Base-by-base conservation (phyloP, 2,113 vertebrate species). In the Osmerus mordax region DNA sequence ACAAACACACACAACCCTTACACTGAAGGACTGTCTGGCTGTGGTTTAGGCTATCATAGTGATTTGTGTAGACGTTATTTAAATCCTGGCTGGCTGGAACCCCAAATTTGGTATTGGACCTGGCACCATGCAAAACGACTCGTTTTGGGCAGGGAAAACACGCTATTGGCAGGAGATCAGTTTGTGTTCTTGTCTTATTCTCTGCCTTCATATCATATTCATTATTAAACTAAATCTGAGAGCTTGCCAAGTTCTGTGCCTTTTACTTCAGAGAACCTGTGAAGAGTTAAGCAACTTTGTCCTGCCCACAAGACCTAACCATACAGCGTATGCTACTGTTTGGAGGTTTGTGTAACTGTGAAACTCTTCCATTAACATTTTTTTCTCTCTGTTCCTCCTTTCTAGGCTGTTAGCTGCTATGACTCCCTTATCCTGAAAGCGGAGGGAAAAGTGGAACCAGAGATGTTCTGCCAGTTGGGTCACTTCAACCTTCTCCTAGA, bases 401-500 rank as follows among this genome's bases (percentile, higher is more conserved):
- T 79, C 54, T 82, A 98, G 97, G 97, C 96, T 88, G 91, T 99
- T 89, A 92, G 94, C 92, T 98, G 95, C 94, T 99, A 96, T 68
- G 95, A 99, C 84, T 94, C 95, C 85, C 90, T 96, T 85, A 96
- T 99, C 90, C 92, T 97, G 92, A 99, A 98, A 94, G 94, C 96
- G 83, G 97, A 99, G 92, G 97, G 97, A 87, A 99, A 99, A 91
- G 96, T 98, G 85, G 97, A 99, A 74, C 94, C 95, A 84, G 97
- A 97, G 91, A 94, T 98, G 88, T 99, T 98, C 94, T 99, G 97
- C 94, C 96, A 98, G 88, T 94, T 99, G 90, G 97, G 97, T 88
- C 97, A 99, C 92, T 98, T 97, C 93, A 97, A 97, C 92, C 96
- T 99, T 81, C 92, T 99, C 84, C 94, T 99, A 91, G 96, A 99